Evolutionary conservation across 1,140 invertebrate genomes (phyloP).

Genomic region (Bursaphelenchus mucronatus): DNA sequence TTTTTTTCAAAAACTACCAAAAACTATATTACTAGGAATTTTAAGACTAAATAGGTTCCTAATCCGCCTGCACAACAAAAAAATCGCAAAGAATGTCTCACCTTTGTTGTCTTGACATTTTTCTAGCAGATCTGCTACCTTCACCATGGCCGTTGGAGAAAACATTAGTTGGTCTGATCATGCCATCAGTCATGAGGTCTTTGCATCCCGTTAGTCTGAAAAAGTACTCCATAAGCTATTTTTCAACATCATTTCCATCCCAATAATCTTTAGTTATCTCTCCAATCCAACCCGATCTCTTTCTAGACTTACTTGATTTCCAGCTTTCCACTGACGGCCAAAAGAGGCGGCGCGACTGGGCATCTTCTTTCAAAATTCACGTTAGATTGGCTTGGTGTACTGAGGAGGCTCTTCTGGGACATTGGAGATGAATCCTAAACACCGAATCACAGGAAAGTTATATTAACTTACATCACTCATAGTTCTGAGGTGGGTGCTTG

Average conservation of each 20-base stretch:
- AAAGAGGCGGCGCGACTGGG: slow-evolving; percentile 24
- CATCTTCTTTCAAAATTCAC: too few relatives aligned
- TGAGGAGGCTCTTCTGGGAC: too few relatives aligned
- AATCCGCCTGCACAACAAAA: slow-evolving; percentile 20
- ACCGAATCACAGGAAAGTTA: too few relatives aligned
- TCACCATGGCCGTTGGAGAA: background rate
- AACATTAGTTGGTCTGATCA: background rate
- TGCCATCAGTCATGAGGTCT: slow-evolving; percentile 29
- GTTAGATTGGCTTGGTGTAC: too few relatives aligned
- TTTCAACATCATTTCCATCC: too few relatives aligned
- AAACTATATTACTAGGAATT: background rate
- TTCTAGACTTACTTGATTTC: slow-evolving; percentile 37
- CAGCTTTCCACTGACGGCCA: slow-evolving; percentile 54
- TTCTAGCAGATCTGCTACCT: slow-evolving; percentile 13
- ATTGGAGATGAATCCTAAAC: too few relatives aligned
- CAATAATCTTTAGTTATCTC: too few relatives aligned
- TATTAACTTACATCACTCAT: too few relatives aligned
- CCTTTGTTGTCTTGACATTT: slow-evolving; percentile 30
- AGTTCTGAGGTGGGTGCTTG: too few relatives aligned
- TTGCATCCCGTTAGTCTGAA: slow-evolving; percentile 35
- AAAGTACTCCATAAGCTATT: background rate
- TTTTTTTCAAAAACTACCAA: background rate
- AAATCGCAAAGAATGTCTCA: slow-evolving; percentile 12
- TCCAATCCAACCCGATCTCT: too few relatives aligned
- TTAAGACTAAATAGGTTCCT: background rate